A percentile compares a stretch with the other conserved stretches of the same genome.
These are phyloP conservation scores for Lagorchestes hirsutus DNA, from an alignment of 2,797 vertebrate genomes.

Conservation along the genomic window DNA sequence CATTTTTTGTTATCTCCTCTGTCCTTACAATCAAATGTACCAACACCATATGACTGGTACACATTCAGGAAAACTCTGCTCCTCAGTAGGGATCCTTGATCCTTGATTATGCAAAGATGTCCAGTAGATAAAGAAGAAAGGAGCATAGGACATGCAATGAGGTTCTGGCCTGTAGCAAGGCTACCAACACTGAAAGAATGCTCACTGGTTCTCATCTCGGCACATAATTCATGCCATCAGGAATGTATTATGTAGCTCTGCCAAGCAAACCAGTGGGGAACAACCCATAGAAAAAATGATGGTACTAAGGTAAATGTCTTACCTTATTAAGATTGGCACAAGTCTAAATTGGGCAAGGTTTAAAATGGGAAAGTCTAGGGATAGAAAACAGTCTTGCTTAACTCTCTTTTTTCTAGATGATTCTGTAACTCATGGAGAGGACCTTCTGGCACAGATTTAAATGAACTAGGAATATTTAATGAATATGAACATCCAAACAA, in stretches of 20 bases:
- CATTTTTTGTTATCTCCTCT: not conserved
- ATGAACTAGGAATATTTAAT: not conserved
- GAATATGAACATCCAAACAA: not conserved
- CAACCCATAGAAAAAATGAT: not conserved
- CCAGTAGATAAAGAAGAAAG: not conserved
- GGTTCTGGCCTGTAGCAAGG: not conserved
- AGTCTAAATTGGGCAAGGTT: not conserved
- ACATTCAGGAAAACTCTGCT: not conserved
- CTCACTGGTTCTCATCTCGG: not conserved
- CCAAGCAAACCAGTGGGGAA: not conserved
- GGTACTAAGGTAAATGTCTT: not conserved
- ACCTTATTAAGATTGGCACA: not conserved
- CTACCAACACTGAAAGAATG: not conserved
- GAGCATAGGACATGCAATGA: not conserved
- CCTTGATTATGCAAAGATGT: too few species aligned
- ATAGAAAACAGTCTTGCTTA: not conserved
- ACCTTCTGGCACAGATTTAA: not conserved
- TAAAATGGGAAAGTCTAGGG: not conserved
- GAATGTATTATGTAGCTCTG: not conserved
- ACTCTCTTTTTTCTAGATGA: not conserved
- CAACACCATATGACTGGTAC: not conserved
- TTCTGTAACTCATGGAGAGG: not conserved
- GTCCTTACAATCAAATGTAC: not conserved
- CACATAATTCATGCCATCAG: fast-evolving
- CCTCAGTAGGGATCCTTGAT: not conserved